A percentile compares a stretch with the other conserved stretches of the same genome.
Conservation (phyloP, 1,140 invertebrate genomes). For the Brachionus calyciflorus region DNA sequence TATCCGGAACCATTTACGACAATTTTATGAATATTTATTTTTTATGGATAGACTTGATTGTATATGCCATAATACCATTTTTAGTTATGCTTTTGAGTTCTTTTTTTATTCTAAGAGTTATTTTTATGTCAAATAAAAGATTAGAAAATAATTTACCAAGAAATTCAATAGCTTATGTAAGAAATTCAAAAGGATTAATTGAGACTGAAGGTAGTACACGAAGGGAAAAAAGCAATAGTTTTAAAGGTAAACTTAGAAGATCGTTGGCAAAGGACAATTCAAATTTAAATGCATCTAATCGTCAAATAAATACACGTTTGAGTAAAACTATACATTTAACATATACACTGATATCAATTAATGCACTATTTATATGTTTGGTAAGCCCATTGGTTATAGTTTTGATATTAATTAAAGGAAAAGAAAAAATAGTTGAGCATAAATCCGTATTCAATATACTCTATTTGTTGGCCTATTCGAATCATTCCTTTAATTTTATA, state of each 20-base stretch:
- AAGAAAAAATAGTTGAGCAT: constrained; percentile 18
- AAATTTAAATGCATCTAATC: too few relatives aligned
- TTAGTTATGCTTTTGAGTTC: not conserved
- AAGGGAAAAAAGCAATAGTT: not conserved
- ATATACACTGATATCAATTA: constrained; percentile 23
- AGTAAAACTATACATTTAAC: constrained; percentile 44
- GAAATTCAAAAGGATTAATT: not conserved
- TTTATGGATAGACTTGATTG: constrained; percentile 33
- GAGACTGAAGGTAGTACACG: not conserved
- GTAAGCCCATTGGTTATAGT: constrained; percentile 34
- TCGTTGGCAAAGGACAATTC: not conserved
- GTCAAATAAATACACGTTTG: not conserved
- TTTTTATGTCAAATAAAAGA: constrained; percentile 29
- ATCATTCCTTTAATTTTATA: constrained; percentile 47
- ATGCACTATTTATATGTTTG: constrained; percentile 23
- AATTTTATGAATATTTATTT: constrained; percentile 34
- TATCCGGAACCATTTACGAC: constrained; percentile 5
- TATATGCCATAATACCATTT: constrained; percentile 44
- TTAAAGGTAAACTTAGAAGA: not conserved
- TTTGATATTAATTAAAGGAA: constrained; percentile 2
- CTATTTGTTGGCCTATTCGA: constrained; percentile 39
- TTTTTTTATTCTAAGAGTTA: constrained; percentile 37
- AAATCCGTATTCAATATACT: not conserved
- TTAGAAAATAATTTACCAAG: not conserved
- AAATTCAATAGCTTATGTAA: not conserved